Evolutionary conservation across 2,888 invertebrate genomes (phyloP).

Genomic region (Drosophila atripex): DNA sequence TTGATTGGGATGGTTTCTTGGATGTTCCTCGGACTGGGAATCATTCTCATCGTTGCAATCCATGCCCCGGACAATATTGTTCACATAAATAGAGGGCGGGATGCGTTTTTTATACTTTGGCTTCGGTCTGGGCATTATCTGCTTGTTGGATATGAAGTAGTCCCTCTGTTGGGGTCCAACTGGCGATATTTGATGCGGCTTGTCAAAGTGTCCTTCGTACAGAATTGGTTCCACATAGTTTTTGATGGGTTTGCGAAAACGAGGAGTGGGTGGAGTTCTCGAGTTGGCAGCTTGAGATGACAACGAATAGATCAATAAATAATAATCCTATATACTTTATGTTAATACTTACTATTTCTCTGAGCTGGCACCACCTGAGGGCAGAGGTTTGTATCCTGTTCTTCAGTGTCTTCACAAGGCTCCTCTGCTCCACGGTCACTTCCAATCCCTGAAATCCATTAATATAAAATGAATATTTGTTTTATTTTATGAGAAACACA

Average conservation of each 20-base stretch:
- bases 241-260: conserved; percentile 60
- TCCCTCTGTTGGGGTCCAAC: conserved; percentile 43
- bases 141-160: conserved; percentile 63
- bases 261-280: conserved; percentile 1
- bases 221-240: conserved; percentile 70
- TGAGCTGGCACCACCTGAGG: conserved; percentile 57
- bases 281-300: conserved; percentile 29
- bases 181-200: conserved; percentile 47
- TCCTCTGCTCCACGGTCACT: conserved; percentile 6
- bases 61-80: conserved; percentile 65
- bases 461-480: not conserved
- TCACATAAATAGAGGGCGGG: conserved; percentile 68
- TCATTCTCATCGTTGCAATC: conserved; percentile 59
- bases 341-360: conserved; percentile 19
- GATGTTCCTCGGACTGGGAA: not conserved
- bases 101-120: conserved; percentile 51
- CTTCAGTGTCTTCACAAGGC: conserved; percentile 48
- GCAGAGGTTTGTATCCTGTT: conserved; percentile 64
- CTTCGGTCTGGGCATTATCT: conserved; percentile 63
- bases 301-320: not conserved
- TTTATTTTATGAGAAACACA: not conserved
- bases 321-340: not conserved
- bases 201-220: conserved; percentile 61
- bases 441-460: not conserved
- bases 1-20: not conserved